These are phyloP conservation scores for Punctoribates punctum DNA, from an alignment of 2,888 invertebrate genomes.

Conservation along the genomic window DNA sequence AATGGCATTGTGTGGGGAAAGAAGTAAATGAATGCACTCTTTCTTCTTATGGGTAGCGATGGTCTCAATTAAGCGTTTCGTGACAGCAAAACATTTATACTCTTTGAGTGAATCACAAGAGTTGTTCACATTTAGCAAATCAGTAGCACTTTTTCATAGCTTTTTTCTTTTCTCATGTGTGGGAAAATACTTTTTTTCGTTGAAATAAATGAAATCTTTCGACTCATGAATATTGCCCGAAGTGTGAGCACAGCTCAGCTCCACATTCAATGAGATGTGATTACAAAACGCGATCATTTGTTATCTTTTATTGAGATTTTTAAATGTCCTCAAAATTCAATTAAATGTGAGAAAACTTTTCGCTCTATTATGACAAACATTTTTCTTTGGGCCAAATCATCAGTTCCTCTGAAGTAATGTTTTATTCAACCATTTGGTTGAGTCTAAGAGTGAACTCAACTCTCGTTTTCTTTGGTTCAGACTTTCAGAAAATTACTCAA, in stretches of 20 bases:
- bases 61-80: conserved; percentile 19
- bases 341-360: not conserved
- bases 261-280: not conserved
- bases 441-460: not conserved
- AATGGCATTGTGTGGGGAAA: not conserved
- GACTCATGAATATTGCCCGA: not conserved
- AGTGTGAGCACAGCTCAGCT: not conserved
- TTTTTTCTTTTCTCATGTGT: conserved; percentile 11
- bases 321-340: not conserved
- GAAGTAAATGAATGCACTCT: not conserved
- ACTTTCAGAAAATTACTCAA: no score
- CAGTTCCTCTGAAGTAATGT: not conserved
- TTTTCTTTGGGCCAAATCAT: not conserved
- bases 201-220: not conserved
- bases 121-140: conserved; percentile 6
- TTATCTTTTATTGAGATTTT: not conserved
- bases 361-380: not conserved
- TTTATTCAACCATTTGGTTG: not conserved
- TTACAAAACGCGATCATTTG: not conserved
- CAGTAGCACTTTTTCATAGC: not conserved
- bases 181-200: conserved; percentile 2
- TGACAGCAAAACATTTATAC: conserved; percentile 12
- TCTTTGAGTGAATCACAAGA: not conserved
- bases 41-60: not conserved
- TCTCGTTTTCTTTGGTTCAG: not conserved